Conservation (phyloP, 2,888 invertebrate genomes). For the Shargacucullia verbasci region DNA sequence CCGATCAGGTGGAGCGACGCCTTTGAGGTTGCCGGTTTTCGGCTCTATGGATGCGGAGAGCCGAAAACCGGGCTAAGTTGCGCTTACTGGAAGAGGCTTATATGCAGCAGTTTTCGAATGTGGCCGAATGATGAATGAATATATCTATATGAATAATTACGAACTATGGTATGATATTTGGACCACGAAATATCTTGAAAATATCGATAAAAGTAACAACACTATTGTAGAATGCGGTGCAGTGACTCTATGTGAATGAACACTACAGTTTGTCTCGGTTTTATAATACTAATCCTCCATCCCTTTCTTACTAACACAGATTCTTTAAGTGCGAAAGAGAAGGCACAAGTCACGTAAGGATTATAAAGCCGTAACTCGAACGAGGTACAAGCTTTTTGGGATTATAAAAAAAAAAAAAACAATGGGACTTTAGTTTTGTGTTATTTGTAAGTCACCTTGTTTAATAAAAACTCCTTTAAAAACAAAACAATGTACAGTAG, state of each 20-base stretch:
- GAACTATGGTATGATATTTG: too few species aligned
- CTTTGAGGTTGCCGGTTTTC: too few species aligned
- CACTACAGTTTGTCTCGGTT: conserved; percentile 71
- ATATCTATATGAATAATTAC: too few species aligned
- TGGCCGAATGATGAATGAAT: too few species aligned
- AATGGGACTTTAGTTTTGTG: conserved; percentile 59
- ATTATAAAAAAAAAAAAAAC: conserved; percentile 66
- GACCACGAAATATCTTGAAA: conserved; percentile 6
- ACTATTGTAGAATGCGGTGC: conserved; percentile 84
- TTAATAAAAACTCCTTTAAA: conserved; percentile 22
- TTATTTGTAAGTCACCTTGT: conserved; percentile 28
- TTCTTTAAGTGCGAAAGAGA: conserved; percentile 55
- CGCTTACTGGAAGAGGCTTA: too few species aligned
- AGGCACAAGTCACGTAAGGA: conserved; percentile 68
- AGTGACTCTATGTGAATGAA: conserved; percentile 85
- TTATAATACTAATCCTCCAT: conserved; percentile 60
- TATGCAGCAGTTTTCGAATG: too few species aligned
- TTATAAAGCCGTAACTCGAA: conserved; percentile 80
- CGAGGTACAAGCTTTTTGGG: conserved; percentile 65
- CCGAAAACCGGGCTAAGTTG: too few species aligned
- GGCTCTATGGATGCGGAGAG: too few species aligned
- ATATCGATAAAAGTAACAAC: conserved; percentile 61
- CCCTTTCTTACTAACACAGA: conserved; percentile 47
- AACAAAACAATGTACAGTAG: conserved; percentile 28
- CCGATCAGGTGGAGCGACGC: too few species aligned